Evolutionary conservation across 2,113 vertebrate species (phyloP).

Genomic region (Python bivittatus): DNA sequence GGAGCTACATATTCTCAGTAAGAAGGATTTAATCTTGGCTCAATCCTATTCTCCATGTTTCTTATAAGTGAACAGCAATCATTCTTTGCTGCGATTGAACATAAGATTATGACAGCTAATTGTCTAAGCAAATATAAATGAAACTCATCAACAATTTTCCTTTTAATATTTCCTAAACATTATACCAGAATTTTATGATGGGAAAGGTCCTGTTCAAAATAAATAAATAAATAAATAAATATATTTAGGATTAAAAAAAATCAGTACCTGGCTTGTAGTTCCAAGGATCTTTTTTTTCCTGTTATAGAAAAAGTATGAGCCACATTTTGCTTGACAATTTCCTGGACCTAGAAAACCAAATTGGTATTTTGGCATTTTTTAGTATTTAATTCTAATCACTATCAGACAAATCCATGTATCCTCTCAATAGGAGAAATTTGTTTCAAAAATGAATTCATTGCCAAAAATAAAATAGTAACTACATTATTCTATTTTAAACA

Average conservation of each 20-base stretch:
- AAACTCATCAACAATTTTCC: neutral
- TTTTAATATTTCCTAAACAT: neutral
- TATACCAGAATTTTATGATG: neutral
- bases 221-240: neutral
- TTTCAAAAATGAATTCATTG: neutral
- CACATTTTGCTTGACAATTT: constrained; percentile 85
- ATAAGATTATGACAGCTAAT: neutral
- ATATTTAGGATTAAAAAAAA: neutral
- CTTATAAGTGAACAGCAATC: neutral
- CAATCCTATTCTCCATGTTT: neutral
- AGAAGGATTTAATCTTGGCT: neutral
- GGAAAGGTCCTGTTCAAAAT: neutral
- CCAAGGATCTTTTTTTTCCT: constrained; percentile 88
- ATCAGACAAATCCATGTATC: neutral
- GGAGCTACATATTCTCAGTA: neutral
- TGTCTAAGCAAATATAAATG: neutral
- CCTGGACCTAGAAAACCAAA: constrained; percentile 82
- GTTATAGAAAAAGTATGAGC: constrained; percentile 85
- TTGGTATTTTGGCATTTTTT: neutral
- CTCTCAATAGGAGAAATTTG: neutral
- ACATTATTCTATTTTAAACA: neutral
- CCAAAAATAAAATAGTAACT: neutral
- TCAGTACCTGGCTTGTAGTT: constrained; percentile 89
- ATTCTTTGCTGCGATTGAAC: neutral
- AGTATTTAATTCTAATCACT: neutral